These are phyloP conservation scores for Deroplatys truncata DNA, from an alignment of 2,888 invertebrate genomes.

Conservation along the genomic window DNA sequence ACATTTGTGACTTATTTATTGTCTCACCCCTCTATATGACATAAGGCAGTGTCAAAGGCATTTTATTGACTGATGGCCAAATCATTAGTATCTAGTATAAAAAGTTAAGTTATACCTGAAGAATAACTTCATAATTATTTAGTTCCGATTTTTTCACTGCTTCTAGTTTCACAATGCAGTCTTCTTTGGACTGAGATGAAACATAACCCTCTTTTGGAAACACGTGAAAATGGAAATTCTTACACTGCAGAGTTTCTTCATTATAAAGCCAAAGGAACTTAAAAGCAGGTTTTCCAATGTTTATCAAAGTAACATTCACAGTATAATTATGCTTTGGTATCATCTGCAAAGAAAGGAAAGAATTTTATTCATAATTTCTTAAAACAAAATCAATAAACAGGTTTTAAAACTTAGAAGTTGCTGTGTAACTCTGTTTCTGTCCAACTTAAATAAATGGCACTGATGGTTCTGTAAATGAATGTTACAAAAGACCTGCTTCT, in stretches of 20 bases:
- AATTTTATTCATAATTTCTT: background rate
- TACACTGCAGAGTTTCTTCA: conserved; percentile 31
- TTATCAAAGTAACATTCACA: conserved; percentile 40
- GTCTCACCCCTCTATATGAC: no score
- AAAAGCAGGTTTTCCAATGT: conserved; percentile 41
- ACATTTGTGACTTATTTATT: no score
- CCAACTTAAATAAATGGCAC: no score
- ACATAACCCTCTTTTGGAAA: conserved; percentile 32
- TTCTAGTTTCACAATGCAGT: conserved; percentile 34
- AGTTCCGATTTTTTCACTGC: conserved; percentile 33
- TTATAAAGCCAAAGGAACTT: conserved; percentile 42
- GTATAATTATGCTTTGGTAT: conserved; percentile 35
- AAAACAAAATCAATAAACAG: background rate
- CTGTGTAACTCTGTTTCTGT: no score
- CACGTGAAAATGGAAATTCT: conserved; percentile 21
- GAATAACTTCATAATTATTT: conserved; percentile 32
- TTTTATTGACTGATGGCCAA: no score
- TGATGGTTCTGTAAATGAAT: no score
- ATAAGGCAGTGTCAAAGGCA: no score
- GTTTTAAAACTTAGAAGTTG: no score
- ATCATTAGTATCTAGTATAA: background rate
- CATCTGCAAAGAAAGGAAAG: conserved; percentile 36
- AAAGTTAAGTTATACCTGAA: conserved; percentile 35
- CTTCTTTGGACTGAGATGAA: conserved; percentile 26
- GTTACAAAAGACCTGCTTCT: no score